Evolutionary conservation across 2,797 vertebrate species (phyloP).

Genomic region (Alectoris magna): DNA sequence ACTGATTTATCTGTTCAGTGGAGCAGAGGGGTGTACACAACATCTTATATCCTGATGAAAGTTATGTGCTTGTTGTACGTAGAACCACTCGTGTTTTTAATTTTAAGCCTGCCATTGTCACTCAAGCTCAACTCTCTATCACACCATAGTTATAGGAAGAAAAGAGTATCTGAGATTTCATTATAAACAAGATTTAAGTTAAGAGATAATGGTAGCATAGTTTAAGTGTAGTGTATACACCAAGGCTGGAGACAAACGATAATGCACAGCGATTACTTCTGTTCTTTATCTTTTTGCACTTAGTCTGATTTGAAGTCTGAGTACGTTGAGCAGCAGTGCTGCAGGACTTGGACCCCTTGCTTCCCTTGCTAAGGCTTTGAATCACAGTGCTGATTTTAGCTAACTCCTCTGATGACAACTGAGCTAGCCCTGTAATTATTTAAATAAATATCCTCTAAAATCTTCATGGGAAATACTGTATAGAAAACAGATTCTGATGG

Average conservation of each 20-base stretch:
- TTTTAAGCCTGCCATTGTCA: background rate
- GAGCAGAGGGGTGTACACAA: background rate
- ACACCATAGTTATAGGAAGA: background rate
- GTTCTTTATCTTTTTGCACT: slow-evolving; percentile 6
- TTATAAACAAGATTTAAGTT: background rate
- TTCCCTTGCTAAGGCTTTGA: background rate
- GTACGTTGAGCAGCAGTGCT: background rate
- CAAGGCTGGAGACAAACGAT: background rate
- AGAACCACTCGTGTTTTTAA: background rate
- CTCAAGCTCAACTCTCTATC: background rate
- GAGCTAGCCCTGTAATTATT: background rate
- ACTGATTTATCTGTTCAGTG: background rate
- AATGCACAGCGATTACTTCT: background rate
- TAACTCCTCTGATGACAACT: background rate
- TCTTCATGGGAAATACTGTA: background rate
- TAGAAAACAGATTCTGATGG: no score
- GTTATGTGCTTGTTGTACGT: background rate
- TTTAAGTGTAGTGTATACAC: background rate
- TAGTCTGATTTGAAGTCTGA: background rate
- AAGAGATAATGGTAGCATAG: background rate
- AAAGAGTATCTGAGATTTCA: background rate
- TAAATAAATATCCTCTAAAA: background rate
- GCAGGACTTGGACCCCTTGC: background rate
- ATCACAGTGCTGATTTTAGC: background rate
- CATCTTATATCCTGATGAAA: background rate